Conservation (phyloP, 1,140 invertebrate genomes). For the Ceratosolen solmsi region DNA sequence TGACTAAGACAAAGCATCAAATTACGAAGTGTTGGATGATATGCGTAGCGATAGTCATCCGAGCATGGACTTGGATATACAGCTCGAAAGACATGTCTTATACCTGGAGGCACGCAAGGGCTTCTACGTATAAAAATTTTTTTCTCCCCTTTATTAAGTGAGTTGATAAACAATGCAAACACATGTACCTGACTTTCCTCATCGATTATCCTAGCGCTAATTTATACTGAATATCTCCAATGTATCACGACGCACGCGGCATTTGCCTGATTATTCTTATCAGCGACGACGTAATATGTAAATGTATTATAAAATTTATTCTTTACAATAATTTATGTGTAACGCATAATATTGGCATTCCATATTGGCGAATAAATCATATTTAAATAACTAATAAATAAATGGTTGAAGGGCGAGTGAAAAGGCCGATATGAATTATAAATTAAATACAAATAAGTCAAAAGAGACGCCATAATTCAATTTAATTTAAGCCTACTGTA, state of each 20-base stretch:
- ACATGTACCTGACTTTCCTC: too few relatives aligned
- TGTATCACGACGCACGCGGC: neutral
- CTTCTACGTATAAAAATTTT: neutral
- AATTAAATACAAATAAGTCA: neutral
- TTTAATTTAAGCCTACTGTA: neutral
- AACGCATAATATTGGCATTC: neutral
- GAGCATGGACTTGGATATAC: too few relatives aligned
- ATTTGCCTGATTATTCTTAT: neutral
- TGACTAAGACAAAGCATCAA: neutral
- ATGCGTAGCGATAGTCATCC: too few relatives aligned
- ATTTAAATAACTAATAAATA: neutral
- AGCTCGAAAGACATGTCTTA: too few relatives aligned
- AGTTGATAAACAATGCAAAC: too few relatives aligned
- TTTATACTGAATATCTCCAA: neutral
- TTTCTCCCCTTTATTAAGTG: neutral
- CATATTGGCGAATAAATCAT: neutral
- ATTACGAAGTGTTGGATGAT: neutral
- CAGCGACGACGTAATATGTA: neutral
- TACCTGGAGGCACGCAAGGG: too few relatives aligned
- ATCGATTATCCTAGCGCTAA: too few relatives aligned
- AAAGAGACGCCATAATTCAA: neutral
- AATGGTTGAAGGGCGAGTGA: neutral
- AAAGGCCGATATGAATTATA: neutral
- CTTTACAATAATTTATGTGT: neutral
- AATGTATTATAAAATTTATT: neutral